Evolutionary conservation across 2,888 invertebrate genomes (phyloP).

Genomic region (Venusia cambrica): DNA sequence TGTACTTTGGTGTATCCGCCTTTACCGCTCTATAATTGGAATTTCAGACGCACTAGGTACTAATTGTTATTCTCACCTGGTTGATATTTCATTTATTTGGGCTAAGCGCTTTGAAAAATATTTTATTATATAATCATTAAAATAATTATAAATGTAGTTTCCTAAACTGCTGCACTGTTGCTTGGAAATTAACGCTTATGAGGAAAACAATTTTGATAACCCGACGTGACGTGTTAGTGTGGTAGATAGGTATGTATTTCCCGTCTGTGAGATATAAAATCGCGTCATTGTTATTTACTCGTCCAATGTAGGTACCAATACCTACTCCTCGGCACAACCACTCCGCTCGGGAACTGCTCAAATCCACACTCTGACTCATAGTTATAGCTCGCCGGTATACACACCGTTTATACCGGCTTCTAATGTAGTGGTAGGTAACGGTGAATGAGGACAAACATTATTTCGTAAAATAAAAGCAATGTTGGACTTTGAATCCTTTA

Average conservation of each 20-base stretch:
- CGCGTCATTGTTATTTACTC: conserved; percentile 47
- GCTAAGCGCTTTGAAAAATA: too few relatives aligned
- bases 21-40: too few relatives aligned
- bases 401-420: conserved; percentile 43
- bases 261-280: conserved; percentile 35
- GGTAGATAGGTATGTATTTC: too few relatives aligned
- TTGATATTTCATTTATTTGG: too few relatives aligned
- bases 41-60: too few relatives aligned
- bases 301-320: conserved; percentile 28
- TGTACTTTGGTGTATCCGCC: too few relatives aligned
- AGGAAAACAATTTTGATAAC: conserved; percentile 12
- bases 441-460: conserved; percentile 36
- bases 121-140: too few relatives aligned
- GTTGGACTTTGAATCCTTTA: conserved; percentile 7
- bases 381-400: conserved; percentile 43
- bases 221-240: conserved; percentile 47
- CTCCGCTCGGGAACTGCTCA: conserved; percentile 40
- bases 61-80: too few relatives aligned
- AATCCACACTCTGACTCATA: conserved; percentile 55
- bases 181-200: conserved; percentile 13
- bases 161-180: too few relatives aligned
- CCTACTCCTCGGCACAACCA: conserved; percentile 47
- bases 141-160: too few relatives aligned
- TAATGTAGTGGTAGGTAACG: conserved; percentile 37
- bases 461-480: conserved; percentile 35